A percentile compares a stretch with the other conserved stretches of the same genome.
Conservation (phyloP, 2,113 vertebrate genomes). For the Mellivora capensis region DNA sequence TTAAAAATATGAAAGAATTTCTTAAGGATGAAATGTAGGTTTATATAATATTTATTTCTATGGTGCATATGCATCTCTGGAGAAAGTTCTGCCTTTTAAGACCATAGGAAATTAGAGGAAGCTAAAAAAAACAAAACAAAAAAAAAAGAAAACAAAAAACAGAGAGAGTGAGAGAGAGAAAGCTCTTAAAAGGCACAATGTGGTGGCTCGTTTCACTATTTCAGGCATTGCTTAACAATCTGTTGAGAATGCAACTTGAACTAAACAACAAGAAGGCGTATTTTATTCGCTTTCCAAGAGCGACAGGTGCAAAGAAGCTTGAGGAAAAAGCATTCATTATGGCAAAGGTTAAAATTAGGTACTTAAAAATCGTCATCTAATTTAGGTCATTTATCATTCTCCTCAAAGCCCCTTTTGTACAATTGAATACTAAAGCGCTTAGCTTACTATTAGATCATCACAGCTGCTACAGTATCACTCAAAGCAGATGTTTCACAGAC, state of each 20-base stretch:
- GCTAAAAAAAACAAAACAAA: background rate
- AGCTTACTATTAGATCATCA: constrained; percentile 81
- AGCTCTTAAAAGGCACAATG: background rate
- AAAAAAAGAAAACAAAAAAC: background rate
- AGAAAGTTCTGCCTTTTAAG: background rate
- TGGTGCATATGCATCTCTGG: background rate
- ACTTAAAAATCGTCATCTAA: constrained; percentile 82
- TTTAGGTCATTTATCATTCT: constrained; percentile 86
- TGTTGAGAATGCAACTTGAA: constrained; percentile 60
- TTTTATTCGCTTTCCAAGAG: constrained; percentile 74
- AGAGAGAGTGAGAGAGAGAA: background rate
- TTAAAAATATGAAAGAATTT: constrained; percentile 10
- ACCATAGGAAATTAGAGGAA: background rate
- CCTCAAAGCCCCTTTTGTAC: constrained; percentile 82
- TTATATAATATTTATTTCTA: background rate
- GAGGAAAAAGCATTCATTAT: constrained; percentile 77
- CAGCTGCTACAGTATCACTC: constrained; percentile 82
- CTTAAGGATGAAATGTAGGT: background rate
- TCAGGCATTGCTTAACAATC: constrained; percentile 51
- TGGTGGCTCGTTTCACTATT: background rate
- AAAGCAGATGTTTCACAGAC: constrained; percentile 84
- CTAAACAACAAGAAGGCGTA: constrained; percentile 47
- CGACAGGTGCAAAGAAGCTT: constrained; percentile 81
- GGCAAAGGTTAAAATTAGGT: constrained; percentile 80
- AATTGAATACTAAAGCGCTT: constrained; percentile 82